Evolutionary conservation across 2,113 vertebrate genomes (phyloP).

Genomic region (Mohoua ochrocephala): DNA sequence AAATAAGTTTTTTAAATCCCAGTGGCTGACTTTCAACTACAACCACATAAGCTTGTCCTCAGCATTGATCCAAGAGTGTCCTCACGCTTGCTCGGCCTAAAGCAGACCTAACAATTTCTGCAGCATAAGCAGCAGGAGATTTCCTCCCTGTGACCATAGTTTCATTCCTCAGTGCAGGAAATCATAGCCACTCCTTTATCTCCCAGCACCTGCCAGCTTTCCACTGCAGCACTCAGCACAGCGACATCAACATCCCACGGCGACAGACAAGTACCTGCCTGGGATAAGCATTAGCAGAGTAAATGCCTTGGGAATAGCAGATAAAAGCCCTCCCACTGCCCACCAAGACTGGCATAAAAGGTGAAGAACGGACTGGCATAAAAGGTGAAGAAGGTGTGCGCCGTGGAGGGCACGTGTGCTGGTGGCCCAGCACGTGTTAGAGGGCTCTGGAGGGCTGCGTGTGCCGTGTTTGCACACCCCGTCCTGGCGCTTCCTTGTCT

Average conservation of each 20-base stretch:
- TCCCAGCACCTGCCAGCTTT: neutral
- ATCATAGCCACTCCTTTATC: neutral
- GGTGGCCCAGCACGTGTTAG: neutral
- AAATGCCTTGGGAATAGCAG: neutral
- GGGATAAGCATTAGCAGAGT: neutral
- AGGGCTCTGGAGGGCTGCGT: neutral
- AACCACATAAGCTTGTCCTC: neutral
- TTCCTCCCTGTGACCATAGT: neutral
- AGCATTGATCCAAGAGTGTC: neutral
- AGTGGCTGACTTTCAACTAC: neutral
- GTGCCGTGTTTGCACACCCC: rapidly evolving
- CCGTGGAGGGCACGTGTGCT: neutral
- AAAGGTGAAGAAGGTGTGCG: neutral
- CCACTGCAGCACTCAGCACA: neutral
- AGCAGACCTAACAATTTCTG: neutral
- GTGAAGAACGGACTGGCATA: neutral
- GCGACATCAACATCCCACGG: neutral
- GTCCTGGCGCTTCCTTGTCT: neutral
- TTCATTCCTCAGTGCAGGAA: neutral
- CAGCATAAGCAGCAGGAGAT: neutral
- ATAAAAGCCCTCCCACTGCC: neutral
- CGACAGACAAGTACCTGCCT: neutral
- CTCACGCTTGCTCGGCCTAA: neutral
- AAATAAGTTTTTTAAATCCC: neutral
- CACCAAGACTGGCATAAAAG: neutral